A percentile compares a stretch with the other conserved stretches of the same genome.
These are phyloP conservation scores for Parauchenoglanis punctatus DNA, from an alignment of 2,797 vertebrate species.

Conservation along the genomic window DNA sequence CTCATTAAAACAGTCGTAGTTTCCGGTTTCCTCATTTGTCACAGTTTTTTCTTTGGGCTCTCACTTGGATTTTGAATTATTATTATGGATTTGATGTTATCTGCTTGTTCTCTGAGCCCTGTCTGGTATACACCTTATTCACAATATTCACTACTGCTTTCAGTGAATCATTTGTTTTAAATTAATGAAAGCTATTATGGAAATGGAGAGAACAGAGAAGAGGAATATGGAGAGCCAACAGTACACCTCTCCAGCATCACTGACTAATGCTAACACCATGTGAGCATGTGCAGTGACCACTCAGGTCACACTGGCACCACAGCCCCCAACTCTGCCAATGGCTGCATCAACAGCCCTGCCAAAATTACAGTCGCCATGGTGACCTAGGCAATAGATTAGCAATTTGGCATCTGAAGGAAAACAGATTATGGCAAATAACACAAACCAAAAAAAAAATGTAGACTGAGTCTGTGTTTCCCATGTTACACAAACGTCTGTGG, in stretches of 20 bases:
- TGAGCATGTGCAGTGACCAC: background rate
- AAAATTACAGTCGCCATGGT: slow-evolving; percentile 2
- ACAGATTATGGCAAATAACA: no score
- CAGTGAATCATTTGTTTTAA: background rate
- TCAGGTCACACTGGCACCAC: background rate
- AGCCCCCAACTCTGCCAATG: background rate
- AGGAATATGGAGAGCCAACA: background rate
- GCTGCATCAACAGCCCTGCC: background rate
- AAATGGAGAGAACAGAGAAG: background rate
- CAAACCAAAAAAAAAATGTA: background rate
- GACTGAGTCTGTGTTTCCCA: background rate
- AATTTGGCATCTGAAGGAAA: background rate
- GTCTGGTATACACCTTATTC: background rate
- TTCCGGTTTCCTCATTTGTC: background rate
- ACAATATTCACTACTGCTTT: background rate
- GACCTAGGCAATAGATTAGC: background rate
- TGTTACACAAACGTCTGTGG: background rate
- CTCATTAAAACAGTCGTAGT: background rate
- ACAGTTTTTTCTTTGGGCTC: background rate
- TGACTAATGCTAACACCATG: background rate
- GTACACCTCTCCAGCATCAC: background rate
- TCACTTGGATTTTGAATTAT: background rate
- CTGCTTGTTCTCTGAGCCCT: background rate
- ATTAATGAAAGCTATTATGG: background rate
- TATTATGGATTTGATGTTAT: background rate